Evolutionary conservation across 2,888 invertebrate species (phyloP).

Genomic region (Acanthopleura granulata): DNA sequence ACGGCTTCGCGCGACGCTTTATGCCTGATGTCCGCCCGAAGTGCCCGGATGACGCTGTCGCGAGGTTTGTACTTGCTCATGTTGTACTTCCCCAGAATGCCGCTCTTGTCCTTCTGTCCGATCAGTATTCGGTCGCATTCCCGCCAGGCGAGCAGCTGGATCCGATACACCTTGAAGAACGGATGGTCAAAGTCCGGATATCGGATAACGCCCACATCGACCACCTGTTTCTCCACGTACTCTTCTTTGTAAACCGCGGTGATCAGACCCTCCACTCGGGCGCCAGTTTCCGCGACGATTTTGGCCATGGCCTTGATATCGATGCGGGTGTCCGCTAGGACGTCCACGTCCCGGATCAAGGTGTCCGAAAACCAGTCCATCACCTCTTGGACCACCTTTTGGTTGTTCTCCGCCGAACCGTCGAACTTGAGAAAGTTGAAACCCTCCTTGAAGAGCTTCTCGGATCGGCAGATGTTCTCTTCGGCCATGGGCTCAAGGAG

Average conservation of each 20-base stretch:
- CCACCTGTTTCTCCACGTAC: background rate
- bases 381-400: conserved; percentile 6
- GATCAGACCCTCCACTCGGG: background rate
- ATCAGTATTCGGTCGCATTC: conserved; percentile 6
- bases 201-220: conserved; percentile 18
- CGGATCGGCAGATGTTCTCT: background rate
- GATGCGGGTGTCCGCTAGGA: conserved; percentile 16
- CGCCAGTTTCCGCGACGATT: conserved; percentile 18
- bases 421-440: background rate
- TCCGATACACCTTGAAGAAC: conserved; percentile 18
- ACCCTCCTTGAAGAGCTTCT: background rate
- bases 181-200: conserved; percentile 18
- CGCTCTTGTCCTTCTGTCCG: background rate
- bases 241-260: background rate
- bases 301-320: conserved; percentile 11
- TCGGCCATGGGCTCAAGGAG: conserved; percentile 11
- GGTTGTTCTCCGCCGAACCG: background rate
- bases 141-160: conserved; percentile 11
- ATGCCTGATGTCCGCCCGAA: background rate
- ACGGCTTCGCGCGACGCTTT: background rate
- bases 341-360: conserved; percentile 13
- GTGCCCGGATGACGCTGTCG: background rate
- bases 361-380: conserved; percentile 9
- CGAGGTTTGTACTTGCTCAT: conserved; percentile 8
- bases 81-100: conserved; percentile 11